Evolutionary conservation across 2,113 vertebrate species (phyloP), one percentile per base, ranked within the genome.

Genomic region (Ibidorhyncha struthersii): DNA sequence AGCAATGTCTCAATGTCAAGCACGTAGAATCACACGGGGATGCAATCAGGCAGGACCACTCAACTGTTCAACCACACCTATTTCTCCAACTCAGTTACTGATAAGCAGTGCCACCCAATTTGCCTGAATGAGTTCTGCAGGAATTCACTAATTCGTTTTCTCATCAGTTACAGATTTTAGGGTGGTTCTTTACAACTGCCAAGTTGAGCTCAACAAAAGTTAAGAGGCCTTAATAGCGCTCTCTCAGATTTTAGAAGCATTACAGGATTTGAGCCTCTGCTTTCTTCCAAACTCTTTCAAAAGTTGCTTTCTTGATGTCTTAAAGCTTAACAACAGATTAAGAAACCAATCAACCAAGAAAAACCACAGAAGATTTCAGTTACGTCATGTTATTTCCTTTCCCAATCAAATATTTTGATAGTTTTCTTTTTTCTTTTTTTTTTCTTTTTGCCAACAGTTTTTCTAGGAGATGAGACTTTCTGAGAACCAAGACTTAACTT

Each of bases 381-480:
- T 86, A 65, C 8, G 15, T n/a, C 29, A 27, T 3, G 4, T 49
- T 79, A 45, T 53, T 76, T 66, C 30, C 17, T 70, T 67, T 56
- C 41, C 34, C 38, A 59, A 59, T 74, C 29, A 63, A 66, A 10
- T 58, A 61, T 14, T 70, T 26, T n/a, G 2, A 32, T 26, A 16
- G 3, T 8, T 10, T 14, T 43, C 29, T 36, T 12, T 78, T 50
- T 41, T 6, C 23, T 65, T 52, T 8, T 45, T 8, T 3, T 27
- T 40, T 22, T 25, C 10, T 8, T 55, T n/a, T 3, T 10, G 2
- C 7, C 20, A n/a, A 49, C 0, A 9, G 19, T 9, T 84, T 45
- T 86, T 81, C 55, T 65, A 78, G 41, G n/a, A 89, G 21, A 58
- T 3, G 2, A 11, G 15, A 52, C 58, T 65, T 82, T 59, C 21